phyloP scores from a whole-genome alignment of 2,888 invertebrate species.

The Cantharis nigra region DNA sequence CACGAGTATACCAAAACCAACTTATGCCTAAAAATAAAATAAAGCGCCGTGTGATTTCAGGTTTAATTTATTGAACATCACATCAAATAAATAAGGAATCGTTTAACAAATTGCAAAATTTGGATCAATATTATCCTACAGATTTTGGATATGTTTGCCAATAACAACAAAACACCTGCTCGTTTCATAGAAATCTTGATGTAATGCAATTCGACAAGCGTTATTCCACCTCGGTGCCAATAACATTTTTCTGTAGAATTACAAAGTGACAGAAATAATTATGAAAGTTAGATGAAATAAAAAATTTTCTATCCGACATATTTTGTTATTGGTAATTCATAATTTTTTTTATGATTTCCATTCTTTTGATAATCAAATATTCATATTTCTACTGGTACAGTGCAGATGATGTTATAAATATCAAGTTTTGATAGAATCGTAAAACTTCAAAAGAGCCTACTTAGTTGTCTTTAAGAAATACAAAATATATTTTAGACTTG shows the following conservation, averaged over 20 bases:
- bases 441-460: not conserved
- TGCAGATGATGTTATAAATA: not conserved
- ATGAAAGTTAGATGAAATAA: not conserved
- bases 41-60: not conserved
- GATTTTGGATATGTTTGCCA: not conserved
- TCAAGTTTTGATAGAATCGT: not conserved
- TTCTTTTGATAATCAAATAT: not conserved
- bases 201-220: not conserved
- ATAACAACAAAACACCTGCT: not conserved
- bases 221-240: not conserved
- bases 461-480: not conserved
- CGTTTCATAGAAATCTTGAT: not conserved
- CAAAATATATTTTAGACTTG: not conserved
- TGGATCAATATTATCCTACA: not conserved
- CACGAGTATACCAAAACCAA: not conserved
- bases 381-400: not conserved
- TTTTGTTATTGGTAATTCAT: not conserved
- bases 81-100: not conserved
- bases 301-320: not conserved
- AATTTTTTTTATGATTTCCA: not conserved
- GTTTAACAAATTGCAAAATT: not conserved
- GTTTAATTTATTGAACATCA: not conserved
- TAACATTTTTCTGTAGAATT: not conserved
- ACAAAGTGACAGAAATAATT: not conserved
- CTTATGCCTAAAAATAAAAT: not conserved